Evolutionary conservation across 2,113 vertebrate genomes (phyloP).

Genomic region (Elephantulus edwardii): DNA sequence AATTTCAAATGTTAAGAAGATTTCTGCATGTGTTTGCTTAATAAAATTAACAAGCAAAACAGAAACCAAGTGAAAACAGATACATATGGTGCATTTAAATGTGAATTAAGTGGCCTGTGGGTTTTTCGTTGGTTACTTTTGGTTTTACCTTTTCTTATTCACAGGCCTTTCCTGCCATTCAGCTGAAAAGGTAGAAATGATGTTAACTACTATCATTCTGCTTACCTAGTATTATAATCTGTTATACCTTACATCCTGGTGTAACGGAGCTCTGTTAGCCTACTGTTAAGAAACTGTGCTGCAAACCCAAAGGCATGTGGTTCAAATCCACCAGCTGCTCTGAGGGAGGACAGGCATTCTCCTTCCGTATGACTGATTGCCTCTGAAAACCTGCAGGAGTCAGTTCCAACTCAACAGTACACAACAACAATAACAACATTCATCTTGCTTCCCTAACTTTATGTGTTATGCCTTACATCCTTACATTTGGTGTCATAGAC

Average conservation of each 20-base stretch:
- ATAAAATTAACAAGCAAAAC: constrained; percentile 23
- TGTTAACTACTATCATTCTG: neutral
- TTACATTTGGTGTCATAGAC: neutral
- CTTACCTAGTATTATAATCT: neutral
- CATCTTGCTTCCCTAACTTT: too few relatives aligned
- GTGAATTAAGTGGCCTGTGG: neutral
- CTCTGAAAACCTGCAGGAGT: too few relatives aligned
- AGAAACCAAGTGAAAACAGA: constrained; percentile 1
- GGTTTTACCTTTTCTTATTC: neutral
- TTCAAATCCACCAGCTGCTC: too few relatives aligned
- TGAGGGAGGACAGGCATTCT: too few relatives aligned
- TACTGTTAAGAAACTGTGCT: too few relatives aligned
- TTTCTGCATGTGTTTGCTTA: neutral
- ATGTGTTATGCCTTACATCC: neutral
- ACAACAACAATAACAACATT: too few relatives aligned
- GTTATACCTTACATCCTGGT: neutral
- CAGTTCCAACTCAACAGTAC: too few relatives aligned
- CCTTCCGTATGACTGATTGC: too few relatives aligned
- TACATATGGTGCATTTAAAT: neutral
- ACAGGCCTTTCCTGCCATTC: neutral
- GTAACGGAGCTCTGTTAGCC: too few relatives aligned
- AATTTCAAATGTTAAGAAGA: neutral
- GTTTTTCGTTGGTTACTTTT: neutral
- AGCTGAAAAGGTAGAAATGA: neutral
- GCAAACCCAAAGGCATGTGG: too few relatives aligned